phyloP scores from a whole-genome alignment of 2,888 invertebrate species.

The Macrophya annulata region DNA sequence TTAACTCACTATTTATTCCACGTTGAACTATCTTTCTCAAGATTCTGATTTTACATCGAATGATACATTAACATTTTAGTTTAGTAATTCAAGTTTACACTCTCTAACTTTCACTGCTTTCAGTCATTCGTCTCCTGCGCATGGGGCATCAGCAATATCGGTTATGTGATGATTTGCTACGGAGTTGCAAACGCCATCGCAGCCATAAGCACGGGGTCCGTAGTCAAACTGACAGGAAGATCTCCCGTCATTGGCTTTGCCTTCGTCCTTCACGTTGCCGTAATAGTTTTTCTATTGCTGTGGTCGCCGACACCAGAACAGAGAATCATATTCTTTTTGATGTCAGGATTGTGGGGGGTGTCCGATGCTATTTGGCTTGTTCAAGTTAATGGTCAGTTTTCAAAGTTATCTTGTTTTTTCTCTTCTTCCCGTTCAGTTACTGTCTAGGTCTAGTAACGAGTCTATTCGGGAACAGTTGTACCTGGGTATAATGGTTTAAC shows the following conservation, averaged over 20 bases:
- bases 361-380: constrained; percentile 96
- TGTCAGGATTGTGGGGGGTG: constrained; percentile 93
- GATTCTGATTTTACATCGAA: background rate
- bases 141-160: constrained; percentile 94
- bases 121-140: constrained; percentile 93
- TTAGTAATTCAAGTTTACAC: background rate
- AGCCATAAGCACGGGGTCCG: constrained; percentile 89
- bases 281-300: constrained; percentile 85
- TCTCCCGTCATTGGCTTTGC: constrained; percentile 90
- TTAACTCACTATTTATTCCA: background rate
- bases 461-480: no score
- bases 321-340: constrained; percentile 87
- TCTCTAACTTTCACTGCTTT: constrained; percentile 63
- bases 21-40: background rate
- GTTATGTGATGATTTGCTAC: constrained; percentile 96
- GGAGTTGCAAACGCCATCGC: constrained; percentile 94
- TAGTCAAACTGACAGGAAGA: constrained; percentile 91
- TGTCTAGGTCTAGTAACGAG: no score
- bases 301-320: constrained; percentile 89
- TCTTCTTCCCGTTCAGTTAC: no score
- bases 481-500: no score
- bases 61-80: background rate
- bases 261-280: constrained; percentile 85
- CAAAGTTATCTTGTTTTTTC: background rate
- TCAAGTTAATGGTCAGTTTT: constrained; percentile 89